phyloP scores from a whole-genome alignment of 2,113 vertebrate genomes.

The Protobothrops flavoviridis region DNA sequence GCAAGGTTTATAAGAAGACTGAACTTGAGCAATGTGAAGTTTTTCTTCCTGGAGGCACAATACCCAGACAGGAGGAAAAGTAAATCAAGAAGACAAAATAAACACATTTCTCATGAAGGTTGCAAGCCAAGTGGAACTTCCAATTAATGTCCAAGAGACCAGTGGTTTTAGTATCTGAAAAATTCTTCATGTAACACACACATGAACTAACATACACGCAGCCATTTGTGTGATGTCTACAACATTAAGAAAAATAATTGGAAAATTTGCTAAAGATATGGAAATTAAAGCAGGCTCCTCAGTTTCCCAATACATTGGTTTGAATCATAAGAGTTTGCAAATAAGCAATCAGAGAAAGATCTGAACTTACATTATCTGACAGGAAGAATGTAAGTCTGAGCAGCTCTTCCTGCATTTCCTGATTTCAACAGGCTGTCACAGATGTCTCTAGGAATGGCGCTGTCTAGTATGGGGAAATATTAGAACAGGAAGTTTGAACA shows the following conservation, averaged over 20 bases:
- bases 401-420: not conserved
- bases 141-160: constrained; percentile 16
- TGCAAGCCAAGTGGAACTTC: constrained; percentile 63
- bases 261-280: not conserved
- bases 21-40: constrained; percentile 64
- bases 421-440: not conserved
- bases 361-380: not conserved
- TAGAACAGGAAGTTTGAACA: not conserved
- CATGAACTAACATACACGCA: not conserved
- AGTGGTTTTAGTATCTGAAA: not conserved
- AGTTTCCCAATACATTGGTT: not conserved
- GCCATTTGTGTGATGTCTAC: not conserved
- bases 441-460: not conserved
- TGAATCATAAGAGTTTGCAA: not conserved
- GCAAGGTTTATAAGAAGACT: constrained; percentile 66
- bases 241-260: not conserved
- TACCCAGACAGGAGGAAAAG: constrained; percentile 74
- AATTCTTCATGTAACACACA: not conserved
- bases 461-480: not conserved
- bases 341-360: not conserved
- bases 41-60: constrained; percentile 79
- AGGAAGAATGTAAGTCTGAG: not conserved
- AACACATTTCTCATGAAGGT: constrained; percentile 51
- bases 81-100: constrained; percentile 81
- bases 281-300: not conserved